These are phyloP conservation scores for Brachionus manjavacas DNA, from an alignment of 1,140 invertebrate species.

Conservation along the genomic window DNA sequence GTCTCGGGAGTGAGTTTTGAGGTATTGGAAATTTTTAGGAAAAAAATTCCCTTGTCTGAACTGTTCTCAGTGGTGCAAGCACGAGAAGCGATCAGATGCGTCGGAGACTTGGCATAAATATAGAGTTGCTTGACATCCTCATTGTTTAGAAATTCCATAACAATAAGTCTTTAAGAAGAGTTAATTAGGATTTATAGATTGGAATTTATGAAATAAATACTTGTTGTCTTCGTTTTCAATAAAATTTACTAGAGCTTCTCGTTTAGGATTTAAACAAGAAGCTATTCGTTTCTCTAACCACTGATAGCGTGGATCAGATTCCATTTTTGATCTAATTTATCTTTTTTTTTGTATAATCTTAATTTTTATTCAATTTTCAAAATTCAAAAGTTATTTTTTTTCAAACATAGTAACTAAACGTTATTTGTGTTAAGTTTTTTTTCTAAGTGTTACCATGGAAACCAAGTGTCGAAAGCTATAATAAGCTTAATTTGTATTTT, in stretches of 20 bases:
- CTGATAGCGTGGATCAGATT: constrained; percentile 52
- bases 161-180: constrained; percentile 48
- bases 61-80: constrained; percentile 43
- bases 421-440: constrained; percentile 15
- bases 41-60: constrained; percentile 54
- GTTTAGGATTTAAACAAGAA: constrained; percentile 53
- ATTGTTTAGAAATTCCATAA: constrained; percentile 57
- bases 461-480: background rate
- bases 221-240: constrained; percentile 56
- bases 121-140: constrained; percentile 55
- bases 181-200: background rate
- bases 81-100: constrained; percentile 49
- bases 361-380: background rate
- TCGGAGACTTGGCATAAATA: constrained; percentile 49
- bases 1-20: constrained; percentile 56
- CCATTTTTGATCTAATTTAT: constrained; percentile 29
- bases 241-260: constrained; percentile 56
- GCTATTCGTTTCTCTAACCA: constrained; percentile 55
- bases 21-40: constrained; percentile 54
- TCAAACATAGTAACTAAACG: constrained; percentile 5
- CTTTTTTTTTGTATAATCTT: background rate
- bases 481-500: constrained; percentile 8
- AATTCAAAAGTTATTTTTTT: constrained; percentile 5
- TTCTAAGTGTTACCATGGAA: background rate
- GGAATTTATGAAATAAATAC: constrained; percentile 43